Conservation (phyloP, 2,113 vertebrate genomes). For the Dasyurus viverrinus region DNA sequence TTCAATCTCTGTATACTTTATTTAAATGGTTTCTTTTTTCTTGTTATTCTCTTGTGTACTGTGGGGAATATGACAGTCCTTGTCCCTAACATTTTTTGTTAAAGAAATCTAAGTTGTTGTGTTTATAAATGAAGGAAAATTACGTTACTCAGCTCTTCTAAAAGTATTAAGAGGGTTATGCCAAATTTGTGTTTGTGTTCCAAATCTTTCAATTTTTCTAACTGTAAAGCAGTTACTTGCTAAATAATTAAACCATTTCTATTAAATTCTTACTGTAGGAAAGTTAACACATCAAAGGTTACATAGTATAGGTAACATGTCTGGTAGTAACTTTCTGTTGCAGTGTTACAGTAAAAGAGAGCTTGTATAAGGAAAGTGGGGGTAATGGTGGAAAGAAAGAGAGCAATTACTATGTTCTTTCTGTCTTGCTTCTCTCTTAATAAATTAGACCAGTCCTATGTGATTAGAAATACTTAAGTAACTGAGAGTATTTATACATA, state of each 20-base stretch:
- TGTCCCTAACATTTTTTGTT: background rate
- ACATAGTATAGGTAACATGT: background rate
- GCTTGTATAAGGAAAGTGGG: background rate
- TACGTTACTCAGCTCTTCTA: background rate
- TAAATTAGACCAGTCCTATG: background rate
- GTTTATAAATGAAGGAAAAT: background rate
- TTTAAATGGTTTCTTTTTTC: background rate
- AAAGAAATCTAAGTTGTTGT: background rate
- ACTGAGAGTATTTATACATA: background rate
- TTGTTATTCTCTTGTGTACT: background rate
- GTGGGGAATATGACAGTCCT: background rate
- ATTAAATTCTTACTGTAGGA: background rate
- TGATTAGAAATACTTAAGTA: background rate
- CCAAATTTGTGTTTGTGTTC: background rate
- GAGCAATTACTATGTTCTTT: background rate
- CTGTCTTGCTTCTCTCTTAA: background rate
- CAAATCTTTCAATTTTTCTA: background rate
- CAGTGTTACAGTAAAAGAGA: background rate
- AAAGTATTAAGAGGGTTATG: background rate
- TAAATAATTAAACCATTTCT: background rate
- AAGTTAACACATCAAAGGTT: background rate
- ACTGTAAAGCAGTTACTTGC: background rate
- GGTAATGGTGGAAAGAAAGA: background rate
- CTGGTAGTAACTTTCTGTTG: background rate
- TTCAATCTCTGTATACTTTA: background rate